Evolutionary conservation across 2,888 invertebrate species (phyloP).

Genomic region (Drosophila antonietae): DNA sequence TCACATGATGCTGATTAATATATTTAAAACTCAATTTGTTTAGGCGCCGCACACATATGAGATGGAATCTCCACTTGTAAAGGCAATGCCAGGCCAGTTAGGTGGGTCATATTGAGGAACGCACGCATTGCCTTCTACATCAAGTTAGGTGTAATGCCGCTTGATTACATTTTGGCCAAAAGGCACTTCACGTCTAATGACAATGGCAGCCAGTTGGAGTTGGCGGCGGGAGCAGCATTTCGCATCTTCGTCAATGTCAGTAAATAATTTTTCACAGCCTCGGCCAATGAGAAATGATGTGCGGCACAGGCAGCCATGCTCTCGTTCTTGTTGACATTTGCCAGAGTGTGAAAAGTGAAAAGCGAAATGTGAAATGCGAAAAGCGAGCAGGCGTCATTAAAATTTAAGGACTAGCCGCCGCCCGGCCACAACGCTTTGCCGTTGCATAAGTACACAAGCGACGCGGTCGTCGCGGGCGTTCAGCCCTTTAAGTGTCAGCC

Average conservation of each 20-base stretch:
- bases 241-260: conserved; percentile 59
- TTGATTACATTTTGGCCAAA: conserved; percentile 17
- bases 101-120: not conserved
- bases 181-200: conserved; percentile 11
- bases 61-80: too few species aligned
- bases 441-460: conserved; percentile 22
- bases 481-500: conserved; percentile 21
- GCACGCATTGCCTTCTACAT: not conserved
- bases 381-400: conserved; percentile 40
- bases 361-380: not conserved
- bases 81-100: not conserved
- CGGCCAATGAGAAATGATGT: conserved; percentile 35
- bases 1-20: too few species aligned
- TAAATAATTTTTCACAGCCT: conserved; percentile 43
- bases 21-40: not conserved
- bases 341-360: conserved; percentile 28
- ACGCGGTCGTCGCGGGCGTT: not conserved
- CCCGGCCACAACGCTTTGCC: conserved; percentile 5
- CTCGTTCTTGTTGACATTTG: conserved; percentile 40
- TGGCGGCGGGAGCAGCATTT: conserved; percentile 4
- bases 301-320: conserved; percentile 13
- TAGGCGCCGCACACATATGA: too few species aligned
- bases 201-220: not conserved
- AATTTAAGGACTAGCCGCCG: conserved; percentile 28
- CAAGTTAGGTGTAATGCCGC: not conserved